phyloP scores from a whole-genome alignment of 2,888 invertebrate species.

The Glaucopsyche alexis region DNA sequence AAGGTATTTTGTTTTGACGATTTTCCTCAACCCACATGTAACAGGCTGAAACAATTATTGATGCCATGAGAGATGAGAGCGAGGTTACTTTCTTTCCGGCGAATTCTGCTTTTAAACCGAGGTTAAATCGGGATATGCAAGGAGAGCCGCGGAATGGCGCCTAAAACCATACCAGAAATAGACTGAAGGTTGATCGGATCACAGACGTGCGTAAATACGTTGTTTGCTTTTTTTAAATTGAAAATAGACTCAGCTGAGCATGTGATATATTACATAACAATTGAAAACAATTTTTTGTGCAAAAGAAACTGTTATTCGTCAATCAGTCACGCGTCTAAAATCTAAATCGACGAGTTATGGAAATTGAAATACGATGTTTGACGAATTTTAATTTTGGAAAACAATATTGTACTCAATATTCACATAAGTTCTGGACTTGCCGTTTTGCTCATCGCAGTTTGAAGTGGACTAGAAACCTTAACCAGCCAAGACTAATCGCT shows the following conservation, averaged over 20 bases:
- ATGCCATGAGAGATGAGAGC: not conserved
- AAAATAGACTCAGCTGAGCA: constrained; percentile 22
- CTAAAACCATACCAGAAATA: constrained; percentile 20
- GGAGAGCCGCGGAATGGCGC: not conserved
- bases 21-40: not conserved
- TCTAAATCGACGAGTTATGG: not conserved
- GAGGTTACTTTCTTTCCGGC: constrained; percentile 17
- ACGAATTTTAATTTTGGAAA: not conserved
- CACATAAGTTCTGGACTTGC: not conserved
- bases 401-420: not conserved
- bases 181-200: constrained; percentile 18
- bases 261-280: constrained; percentile 21
- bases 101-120: constrained; percentile 2
- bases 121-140: not conserved
- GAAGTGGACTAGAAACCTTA: not conserved
- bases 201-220: constrained; percentile 14
- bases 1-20: not conserved
- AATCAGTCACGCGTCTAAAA: not conserved
- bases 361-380: not conserved
- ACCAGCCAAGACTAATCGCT: too few relatives aligned
- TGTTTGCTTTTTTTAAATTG: constrained; percentile 23
- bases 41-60: not conserved
- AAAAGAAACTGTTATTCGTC: not conserved
- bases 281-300: constrained; percentile 5
- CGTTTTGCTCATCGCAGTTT: not conserved